Conservation (phyloP, 2,113 vertebrate genomes). For the Empidonax alnorum region DNA sequence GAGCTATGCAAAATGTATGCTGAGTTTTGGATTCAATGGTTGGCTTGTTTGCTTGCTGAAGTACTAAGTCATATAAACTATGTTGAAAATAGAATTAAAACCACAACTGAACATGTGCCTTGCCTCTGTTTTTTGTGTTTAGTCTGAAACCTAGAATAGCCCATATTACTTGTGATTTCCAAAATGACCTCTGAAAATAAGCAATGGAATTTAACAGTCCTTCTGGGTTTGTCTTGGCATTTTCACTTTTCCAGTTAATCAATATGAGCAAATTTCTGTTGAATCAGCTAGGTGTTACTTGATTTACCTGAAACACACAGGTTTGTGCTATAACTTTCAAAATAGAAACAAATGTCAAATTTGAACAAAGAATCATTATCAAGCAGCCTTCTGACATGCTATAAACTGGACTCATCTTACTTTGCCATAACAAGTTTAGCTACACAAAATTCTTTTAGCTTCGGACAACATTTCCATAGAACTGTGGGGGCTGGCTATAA, state of each 20-base stretch:
- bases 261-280: neutral
- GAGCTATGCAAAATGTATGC: constrained; percentile 11
- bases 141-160: constrained; percentile 43
- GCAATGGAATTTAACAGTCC: neutral
- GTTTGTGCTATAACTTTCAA: neutral
- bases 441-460: neutral
- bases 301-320: neutral
- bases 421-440: neutral
- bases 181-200: constrained; percentile 33
- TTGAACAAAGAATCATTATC: neutral
- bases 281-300: neutral
- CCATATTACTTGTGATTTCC: neutral
- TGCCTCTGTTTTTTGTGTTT: constrained; percentile 52
- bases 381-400: neutral
- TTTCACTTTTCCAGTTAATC: neutral
- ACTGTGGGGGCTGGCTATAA: neutral
- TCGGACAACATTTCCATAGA: neutral
- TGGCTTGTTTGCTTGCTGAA: constrained; percentile 40
- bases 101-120: constrained; percentile 24
- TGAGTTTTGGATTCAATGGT: constrained; percentile 23
- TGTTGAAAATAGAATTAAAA: constrained; percentile 65
- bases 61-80: constrained; percentile 26
- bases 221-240: neutral
- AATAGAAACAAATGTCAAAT: neutral
- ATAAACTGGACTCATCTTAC: neutral